Base-by-base conservation (phyloP, 2,797 vertebrate genomes). In the Sitta carolinensis region DNA sequence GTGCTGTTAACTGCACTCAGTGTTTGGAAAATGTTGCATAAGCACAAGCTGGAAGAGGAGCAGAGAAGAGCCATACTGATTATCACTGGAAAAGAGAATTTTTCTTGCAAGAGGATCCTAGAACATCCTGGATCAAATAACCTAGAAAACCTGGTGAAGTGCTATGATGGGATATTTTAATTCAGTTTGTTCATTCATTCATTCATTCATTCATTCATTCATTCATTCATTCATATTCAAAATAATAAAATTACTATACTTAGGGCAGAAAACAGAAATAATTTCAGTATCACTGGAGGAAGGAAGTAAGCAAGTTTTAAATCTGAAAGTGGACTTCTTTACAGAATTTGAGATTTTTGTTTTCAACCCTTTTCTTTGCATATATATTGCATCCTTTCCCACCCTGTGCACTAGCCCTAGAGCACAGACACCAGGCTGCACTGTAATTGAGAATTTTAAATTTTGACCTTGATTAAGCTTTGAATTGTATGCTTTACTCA, bases 381-480 rank as follows among this genome's bases (percentile, higher is more conserved):
- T 11, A 30, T 21, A 26, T 38, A 34, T 27, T 50, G 1, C 6
- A 21, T 13, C 0, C 18, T 15, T 17, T 43, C 5, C 13, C 25
- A 57, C 13, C 2, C 15, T 0, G 0, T 36, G 30, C 17, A 38
- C 4, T 13, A 78, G 20, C 11, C 47, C n/a, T 27, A 62, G 32
- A 58, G 11, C n/a, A n/a, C 51, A 67, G 34, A 26, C 42, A 90
- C 13, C 11, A 59, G 27, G n/a, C 16, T 87, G 16, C 5, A 51
- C 54, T 83, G 32, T 42, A 84, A 86, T 90, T 94, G 91, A 79
- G 54, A 77, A 58, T 91, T 93, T 92, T 84, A 74, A 52, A 67
- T 89, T 77, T 81, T 95, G 59, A 54, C 29, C 79, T 94, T 89
- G 69, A 76, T 89, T 84, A 91, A 61, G 23, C 13, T 86, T 93